Conservation (phyloP, 1,140 invertebrate genomes). For the Contarinia nasturtii region DNA sequence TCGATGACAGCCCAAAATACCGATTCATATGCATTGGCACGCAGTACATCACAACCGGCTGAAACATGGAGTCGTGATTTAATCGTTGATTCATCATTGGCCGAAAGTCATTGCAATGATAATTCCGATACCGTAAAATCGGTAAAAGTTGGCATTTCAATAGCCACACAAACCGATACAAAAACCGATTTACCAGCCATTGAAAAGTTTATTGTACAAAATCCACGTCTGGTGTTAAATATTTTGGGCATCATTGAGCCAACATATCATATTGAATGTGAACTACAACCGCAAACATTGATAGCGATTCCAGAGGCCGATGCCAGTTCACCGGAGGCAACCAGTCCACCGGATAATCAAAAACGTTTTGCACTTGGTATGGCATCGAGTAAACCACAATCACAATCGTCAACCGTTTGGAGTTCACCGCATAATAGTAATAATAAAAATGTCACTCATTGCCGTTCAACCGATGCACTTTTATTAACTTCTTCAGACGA, state of each 20-base stretch:
- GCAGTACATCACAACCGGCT: slow-evolving; percentile 61
- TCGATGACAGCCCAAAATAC: slow-evolving; percentile 7
- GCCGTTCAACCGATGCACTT: slow-evolving; percentile 19
- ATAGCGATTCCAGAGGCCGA: slow-evolving; percentile 1
- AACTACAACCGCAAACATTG: neutral
- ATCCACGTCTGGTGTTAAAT: slow-evolving; percentile 19
- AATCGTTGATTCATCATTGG: neutral
- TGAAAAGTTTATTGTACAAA: slow-evolving; percentile 18
- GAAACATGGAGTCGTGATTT: slow-evolving; percentile 36
- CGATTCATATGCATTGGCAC: slow-evolving; percentile 27
- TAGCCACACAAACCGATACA: slow-evolving; percentile 15
- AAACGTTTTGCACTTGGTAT: neutral
- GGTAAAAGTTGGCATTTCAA: neutral
- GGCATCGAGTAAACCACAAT: neutral
- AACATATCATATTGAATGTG: neutral
- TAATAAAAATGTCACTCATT: slow-evolving; percentile 16
- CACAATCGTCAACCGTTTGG: neutral
- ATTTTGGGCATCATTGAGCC: slow-evolving; percentile 14
- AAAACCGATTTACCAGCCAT: slow-evolving; percentile 20
- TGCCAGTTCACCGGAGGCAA: neutral
- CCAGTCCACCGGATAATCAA: neutral
- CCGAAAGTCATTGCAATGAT: neutral
- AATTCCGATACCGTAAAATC: neutral
- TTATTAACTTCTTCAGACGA: slow-evolving; percentile 4
- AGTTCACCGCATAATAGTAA: slow-evolving; percentile 3